Percentiles rank a stretch among this genome's conserved stretches.
phyloP scores from a whole-genome alignment of 1,140 invertebrate genomes.

The Hyposmocoma kahamanoa region DNA sequence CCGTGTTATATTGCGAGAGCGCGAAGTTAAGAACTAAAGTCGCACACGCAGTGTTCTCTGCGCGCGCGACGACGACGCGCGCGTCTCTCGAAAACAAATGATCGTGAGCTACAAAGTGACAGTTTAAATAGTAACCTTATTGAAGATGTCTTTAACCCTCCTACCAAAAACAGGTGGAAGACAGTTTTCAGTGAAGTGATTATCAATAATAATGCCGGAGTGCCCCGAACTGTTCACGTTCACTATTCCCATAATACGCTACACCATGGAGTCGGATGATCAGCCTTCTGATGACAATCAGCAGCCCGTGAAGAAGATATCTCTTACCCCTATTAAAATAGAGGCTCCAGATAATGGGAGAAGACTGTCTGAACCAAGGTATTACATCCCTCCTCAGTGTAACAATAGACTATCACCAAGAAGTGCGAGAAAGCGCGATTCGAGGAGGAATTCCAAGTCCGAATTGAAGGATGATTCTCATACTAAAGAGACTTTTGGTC shows the following conservation, averaged over 20 bases:
- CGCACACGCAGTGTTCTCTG: constrained; percentile 6
- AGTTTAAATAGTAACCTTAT: constrained; percentile 14
- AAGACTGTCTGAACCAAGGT: constrained; percentile 51
- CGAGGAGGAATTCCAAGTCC: constrained; percentile 44
- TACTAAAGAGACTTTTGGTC: constrained; percentile 46
- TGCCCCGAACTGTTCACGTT: constrained; percentile 58
- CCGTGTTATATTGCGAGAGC: no score
- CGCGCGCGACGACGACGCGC: constrained; percentile 5
- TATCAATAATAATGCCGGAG: constrained; percentile 53
- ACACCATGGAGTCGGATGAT: constrained; percentile 60
- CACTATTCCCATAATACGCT: constrained; percentile 61
- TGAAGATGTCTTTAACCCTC: constrained; percentile 47
- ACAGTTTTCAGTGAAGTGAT: constrained; percentile 42
- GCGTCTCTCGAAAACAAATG: constrained; percentile 8
- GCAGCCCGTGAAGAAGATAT: constrained; percentile 58
- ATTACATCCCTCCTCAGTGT: constrained; percentile 63
- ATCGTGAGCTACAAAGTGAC: constrained; percentile 8
- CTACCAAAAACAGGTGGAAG: constrained; percentile 23
- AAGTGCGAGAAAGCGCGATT: constrained; percentile 52
- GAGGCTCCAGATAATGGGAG: constrained; percentile 56
- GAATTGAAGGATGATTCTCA: constrained; percentile 34
- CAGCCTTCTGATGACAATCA: constrained; percentile 31
- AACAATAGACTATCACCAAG: constrained; percentile 59
- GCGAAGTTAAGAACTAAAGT: neutral
- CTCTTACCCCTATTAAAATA: constrained; percentile 57